A percentile compares a stretch with the other conserved stretches of the same genome.
These are phyloP conservation scores for Drosophila funebris DNA, from an alignment of 1,140 invertebrate species.

Conservation along the genomic window DNA sequence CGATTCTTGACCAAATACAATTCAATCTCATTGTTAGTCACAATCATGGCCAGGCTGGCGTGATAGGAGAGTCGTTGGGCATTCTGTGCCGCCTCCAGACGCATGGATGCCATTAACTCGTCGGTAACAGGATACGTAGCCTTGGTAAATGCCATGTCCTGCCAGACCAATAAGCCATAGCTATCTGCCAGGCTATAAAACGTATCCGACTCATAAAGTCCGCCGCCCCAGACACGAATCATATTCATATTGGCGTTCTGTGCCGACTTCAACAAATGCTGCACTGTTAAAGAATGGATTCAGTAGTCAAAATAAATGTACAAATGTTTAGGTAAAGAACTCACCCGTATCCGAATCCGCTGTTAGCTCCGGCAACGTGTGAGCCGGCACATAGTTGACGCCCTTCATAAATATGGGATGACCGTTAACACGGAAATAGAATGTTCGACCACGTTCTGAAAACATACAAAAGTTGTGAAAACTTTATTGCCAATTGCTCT, in stretches of 20 bases:
- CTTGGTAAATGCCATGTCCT: constrained; percentile 98
- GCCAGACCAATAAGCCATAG: constrained; percentile 93
- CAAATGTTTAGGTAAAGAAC: neutral
- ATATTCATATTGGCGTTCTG: constrained; percentile 95
- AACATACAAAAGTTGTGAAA: neutral
- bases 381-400: constrained; percentile 96
- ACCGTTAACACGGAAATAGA: constrained; percentile 95
- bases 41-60: constrained; percentile 94
- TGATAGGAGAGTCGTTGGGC: constrained; percentile 93
- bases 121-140: constrained; percentile 92
- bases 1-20: constrained; percentile 92
- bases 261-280: constrained; percentile 83
- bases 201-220: constrained; percentile 96
- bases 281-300: constrained; percentile 16
- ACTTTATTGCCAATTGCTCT: neutral
- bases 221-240: constrained; percentile 98
- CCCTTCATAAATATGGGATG: constrained; percentile 96
- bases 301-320: neutral
- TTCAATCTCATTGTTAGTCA: constrained; percentile 99
- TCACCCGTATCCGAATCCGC: constrained; percentile 47
- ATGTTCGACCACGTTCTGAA: constrained; percentile 86
- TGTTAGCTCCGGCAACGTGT: constrained; percentile 90
- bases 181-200: constrained; percentile 95
- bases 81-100: constrained; percentile 92
- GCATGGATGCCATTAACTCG: constrained; percentile 85